phyloP scores from a whole-genome alignment of 2,888 invertebrate species.

The Tenthredo mesomela region DNA sequence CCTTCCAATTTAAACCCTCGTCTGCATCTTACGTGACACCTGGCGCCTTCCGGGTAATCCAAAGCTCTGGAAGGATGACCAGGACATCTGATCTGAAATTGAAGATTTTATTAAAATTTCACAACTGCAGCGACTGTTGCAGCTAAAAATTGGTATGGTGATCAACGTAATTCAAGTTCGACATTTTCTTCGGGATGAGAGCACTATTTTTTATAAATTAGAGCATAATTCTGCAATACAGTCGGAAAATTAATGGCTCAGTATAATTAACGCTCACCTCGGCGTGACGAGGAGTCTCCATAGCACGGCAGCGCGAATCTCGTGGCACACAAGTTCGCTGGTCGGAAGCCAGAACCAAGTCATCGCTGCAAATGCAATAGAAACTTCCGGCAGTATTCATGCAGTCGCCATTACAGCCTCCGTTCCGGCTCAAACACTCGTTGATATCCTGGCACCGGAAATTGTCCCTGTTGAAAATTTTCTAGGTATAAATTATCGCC shows the following conservation, averaged over 20 bases:
- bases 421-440: conserved; percentile 74
- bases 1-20: conserved; percentile 81
- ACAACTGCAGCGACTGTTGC: neutral
- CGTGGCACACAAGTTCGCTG: conserved; percentile 72
- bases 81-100: conserved; percentile 71
- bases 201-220: neutral
- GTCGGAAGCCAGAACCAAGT: conserved; percentile 72
- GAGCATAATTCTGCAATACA: conserved; percentile 28
- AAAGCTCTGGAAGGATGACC: conserved; percentile 70
- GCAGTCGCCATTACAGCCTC: conserved; percentile 76
- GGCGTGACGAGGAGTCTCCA: conserved; percentile 67
- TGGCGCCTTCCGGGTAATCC: conserved; percentile 75
- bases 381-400: conserved; percentile 76
- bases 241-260: conserved; percentile 51
- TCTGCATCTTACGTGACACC: conserved; percentile 79
- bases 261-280: conserved; percentile 65
- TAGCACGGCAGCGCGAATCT: conserved; percentile 66
- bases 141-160: neutral
- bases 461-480: conserved; percentile 64
- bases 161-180: neutral
- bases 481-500: conserved; percentile 1
- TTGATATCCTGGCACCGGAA: conserved; percentile 74
- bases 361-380: conserved; percentile 73
- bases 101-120: conserved; percentile 7
- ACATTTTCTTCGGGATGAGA: neutral